These are phyloP conservation scores for Rhipidura dahli DNA, from an alignment of 2,113 vertebrate genomes.

Conservation along the genomic window DNA sequence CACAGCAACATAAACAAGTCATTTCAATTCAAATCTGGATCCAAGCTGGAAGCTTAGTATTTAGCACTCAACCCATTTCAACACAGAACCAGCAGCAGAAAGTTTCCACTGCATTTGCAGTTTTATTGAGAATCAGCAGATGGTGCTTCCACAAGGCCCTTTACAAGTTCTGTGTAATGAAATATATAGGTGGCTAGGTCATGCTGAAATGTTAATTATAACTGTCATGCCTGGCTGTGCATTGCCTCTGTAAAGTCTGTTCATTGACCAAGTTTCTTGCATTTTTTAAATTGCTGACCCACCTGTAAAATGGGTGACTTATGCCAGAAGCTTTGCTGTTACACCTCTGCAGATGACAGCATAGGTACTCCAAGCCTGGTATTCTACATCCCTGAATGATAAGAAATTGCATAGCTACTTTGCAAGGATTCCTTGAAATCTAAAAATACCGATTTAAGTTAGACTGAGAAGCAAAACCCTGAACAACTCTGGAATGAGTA, in stretches of 20 bases:
- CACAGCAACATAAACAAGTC: background rate
- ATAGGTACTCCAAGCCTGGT: background rate
- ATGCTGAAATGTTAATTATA: background rate
- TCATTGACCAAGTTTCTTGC: background rate
- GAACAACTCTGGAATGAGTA: background rate
- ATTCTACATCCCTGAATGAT: background rate
- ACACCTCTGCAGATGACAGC: background rate
- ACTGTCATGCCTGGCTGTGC: background rate
- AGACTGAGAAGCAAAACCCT: background rate
- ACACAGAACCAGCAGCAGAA: background rate
- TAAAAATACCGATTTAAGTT: background rate
- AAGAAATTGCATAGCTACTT: background rate
- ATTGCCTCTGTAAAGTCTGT: background rate
- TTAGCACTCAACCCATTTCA: background rate
- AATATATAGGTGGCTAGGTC: background rate
- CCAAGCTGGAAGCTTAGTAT: background rate
- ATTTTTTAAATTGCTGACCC: background rate
- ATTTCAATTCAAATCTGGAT: background rate
- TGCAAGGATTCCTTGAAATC: background rate
- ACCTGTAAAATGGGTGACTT: background rate
- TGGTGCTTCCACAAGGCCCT: background rate
- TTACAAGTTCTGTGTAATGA: background rate
- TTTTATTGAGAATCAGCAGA: slow-evolving; percentile 33
- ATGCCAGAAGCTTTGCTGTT: background rate
- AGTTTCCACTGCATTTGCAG: background rate